Percentiles rank a stretch among this genome's conserved stretches.
Conservation (phyloP, 2,113 vertebrate species). For the Cheirogaleus medius region DNA sequence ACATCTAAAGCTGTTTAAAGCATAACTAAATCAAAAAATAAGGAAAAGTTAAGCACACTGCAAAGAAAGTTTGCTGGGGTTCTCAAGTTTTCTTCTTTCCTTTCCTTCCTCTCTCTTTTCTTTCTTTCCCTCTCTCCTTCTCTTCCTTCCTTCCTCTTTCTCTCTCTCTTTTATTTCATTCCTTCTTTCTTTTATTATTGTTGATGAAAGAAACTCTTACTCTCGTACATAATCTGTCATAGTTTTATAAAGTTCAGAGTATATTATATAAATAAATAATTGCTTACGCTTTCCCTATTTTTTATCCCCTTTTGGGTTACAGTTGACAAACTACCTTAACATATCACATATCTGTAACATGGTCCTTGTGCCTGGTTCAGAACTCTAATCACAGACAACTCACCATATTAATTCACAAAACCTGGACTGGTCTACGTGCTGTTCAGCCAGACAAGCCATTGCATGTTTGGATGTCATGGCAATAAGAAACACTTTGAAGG, state of each 20-base stretch:
- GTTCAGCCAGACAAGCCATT: neutral
- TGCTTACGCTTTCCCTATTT: neutral
- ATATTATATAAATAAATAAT: neutral
- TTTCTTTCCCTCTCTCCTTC: neutral
- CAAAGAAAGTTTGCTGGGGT: neutral
- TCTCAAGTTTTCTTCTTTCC: neutral
- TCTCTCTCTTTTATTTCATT: fast-evolving
- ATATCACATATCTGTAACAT: neutral
- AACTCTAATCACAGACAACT: neutral
- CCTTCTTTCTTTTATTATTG: neutral
- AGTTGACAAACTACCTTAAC: neutral
- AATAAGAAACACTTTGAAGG: neutral
- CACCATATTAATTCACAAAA: neutral
- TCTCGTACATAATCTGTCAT: neutral
- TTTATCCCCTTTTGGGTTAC: neutral
- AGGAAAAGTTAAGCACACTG: neutral
- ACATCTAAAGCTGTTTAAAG: neutral
- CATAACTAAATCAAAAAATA: neutral
- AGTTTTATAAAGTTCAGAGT: neutral
- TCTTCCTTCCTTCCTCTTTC: neutral
- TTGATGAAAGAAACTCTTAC: neutral
- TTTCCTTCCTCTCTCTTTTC: neutral
- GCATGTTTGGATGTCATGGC: neutral
- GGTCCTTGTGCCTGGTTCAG: neutral
- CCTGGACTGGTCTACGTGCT: neutral